phyloP scores from a whole-genome alignment of 2,888 invertebrate species.

The Trachelus tabidus region DNA sequence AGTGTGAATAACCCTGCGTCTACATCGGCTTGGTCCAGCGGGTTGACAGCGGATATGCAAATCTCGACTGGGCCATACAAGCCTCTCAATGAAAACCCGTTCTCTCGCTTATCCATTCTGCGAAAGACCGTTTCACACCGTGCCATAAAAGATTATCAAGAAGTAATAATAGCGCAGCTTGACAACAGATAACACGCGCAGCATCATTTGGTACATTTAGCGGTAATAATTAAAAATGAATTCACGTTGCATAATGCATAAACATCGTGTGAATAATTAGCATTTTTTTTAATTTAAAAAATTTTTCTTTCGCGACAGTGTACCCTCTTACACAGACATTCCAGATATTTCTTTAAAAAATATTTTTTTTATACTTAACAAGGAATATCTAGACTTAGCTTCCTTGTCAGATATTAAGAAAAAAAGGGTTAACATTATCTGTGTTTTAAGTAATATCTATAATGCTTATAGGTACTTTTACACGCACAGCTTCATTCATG shows the following conservation, averaged over 20 bases:
- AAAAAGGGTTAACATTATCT: not conserved
- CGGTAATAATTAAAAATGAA: not conserved
- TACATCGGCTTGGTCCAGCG: slow-evolving; percentile 40
- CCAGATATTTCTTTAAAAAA: not conserved
- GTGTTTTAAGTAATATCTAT: not conserved
- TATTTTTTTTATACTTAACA: not conserved
- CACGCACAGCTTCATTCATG: not conserved
- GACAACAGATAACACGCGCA: not conserved
- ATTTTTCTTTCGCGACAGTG: not conserved
- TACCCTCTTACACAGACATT: not conserved
- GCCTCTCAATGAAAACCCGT: slow-evolving; percentile 42
- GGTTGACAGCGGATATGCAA: slow-evolving; percentile 56
- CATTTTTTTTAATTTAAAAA: not conserved
- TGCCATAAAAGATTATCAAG: slow-evolving; percentile 1
- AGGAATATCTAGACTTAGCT: not conserved
- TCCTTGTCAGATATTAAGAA: too few relatives aligned
- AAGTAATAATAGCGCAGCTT: slow-evolving; percentile 18
- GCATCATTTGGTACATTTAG: not conserved
- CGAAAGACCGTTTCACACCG: slow-evolving; percentile 10
- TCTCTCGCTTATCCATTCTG: slow-evolving; percentile 22
- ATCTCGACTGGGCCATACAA: slow-evolving; percentile 34
- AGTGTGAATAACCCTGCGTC: slow-evolving; percentile 26
- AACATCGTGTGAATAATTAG: not conserved
- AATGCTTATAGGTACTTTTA: not conserved
- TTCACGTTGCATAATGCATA: not conserved